phyloP scores from a whole-genome alignment of 2,113 vertebrate species.

The Gallinago jamesoni region DNA sequence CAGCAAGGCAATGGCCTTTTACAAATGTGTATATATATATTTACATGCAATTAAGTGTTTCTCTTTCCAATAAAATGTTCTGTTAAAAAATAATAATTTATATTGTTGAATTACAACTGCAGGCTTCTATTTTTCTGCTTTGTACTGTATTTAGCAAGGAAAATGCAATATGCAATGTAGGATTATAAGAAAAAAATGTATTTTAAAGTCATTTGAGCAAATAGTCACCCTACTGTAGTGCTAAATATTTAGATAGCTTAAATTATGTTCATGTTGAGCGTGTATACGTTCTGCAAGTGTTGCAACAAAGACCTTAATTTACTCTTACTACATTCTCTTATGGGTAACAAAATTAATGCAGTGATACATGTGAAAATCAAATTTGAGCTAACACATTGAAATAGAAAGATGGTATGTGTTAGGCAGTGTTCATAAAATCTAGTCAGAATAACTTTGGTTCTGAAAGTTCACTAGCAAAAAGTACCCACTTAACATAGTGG shows the following conservation, averaged over 20 bases:
- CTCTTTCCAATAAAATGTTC: background rate
- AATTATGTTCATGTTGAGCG: background rate
- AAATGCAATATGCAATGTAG: background rate
- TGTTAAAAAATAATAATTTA: background rate
- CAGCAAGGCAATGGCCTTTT: background rate
- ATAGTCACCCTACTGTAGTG: background rate
- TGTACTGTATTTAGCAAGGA: background rate
- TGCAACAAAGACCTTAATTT: background rate
- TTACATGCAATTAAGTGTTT: background rate
- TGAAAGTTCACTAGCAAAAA: background rate
- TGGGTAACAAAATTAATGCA: background rate
- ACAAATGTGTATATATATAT: background rate
- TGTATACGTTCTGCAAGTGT: background rate
- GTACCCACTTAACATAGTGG: rapidly evolving
- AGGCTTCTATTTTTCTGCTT: background rate
- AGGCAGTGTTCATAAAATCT: background rate
- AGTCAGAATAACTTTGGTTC: background rate
- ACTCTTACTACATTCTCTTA: background rate
- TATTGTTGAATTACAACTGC: background rate
- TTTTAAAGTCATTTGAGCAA: background rate
- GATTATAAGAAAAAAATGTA: background rate
- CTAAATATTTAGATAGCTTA: background rate
- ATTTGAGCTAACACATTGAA: background rate
- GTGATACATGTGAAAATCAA: background rate
- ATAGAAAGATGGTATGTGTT: background rate